Evolutionary conservation across 2,888 invertebrate genomes (phyloP).

Genomic region (Andrena trimmerana): DNA sequence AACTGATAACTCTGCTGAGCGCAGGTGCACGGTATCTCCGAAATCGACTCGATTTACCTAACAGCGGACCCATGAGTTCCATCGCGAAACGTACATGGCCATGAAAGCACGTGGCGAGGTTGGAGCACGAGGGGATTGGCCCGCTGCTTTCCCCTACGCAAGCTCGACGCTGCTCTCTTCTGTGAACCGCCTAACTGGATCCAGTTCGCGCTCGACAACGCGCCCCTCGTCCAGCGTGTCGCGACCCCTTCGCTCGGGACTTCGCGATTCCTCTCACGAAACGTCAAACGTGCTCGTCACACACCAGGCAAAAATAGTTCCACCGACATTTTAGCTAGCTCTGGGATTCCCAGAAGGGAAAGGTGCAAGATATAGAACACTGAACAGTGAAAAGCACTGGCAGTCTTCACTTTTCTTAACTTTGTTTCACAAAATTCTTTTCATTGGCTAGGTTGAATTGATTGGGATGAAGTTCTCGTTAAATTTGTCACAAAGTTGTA

Average conservation of each 20-base stretch:
- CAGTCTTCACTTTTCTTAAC: no score
- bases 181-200: constrained; percentile 63
- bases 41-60: constrained; percentile 4
- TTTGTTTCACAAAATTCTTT: no score
- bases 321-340: background rate
- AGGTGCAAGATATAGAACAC: no score
- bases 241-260: constrained; percentile 31
- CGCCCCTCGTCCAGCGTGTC: constrained; percentile 59
- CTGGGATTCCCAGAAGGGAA: no score
- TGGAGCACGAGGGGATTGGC: constrained; percentile 64
- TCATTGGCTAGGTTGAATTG: no score
- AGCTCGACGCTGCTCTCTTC: constrained; percentile 68
- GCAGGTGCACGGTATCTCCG: background rate
- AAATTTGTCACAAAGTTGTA: no score
- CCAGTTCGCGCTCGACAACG: constrained; percentile 71
- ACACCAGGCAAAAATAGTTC: background rate
- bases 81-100: constrained; percentile 27
- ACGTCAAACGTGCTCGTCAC: background rate
- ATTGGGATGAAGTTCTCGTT: no score
- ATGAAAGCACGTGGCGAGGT: constrained; percentile 67
- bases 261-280: constrained; percentile 27
- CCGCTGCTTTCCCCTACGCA: constrained; percentile 70
- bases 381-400: no score
- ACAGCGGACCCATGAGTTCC: background rate
- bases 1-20: background rate